Evolutionary conservation across 2,888 invertebrate species (phyloP).

Genomic region (Drosophila rubida): DNA sequence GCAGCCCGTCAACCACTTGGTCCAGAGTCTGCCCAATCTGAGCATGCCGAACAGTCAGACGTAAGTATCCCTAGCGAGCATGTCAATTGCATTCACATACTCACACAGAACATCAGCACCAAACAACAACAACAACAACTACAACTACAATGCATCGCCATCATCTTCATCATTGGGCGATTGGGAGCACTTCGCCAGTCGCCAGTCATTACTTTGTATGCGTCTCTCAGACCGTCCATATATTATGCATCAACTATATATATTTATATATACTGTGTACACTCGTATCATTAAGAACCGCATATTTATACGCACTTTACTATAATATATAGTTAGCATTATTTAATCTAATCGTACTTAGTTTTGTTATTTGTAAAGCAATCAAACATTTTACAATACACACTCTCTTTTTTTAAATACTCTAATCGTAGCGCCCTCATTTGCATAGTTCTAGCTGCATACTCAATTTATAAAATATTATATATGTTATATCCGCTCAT

Average conservation of each 20-base stretch:
- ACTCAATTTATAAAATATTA: slow-evolving; percentile 21
- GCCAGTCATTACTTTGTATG: slow-evolving; percentile 58
- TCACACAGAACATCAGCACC: slow-evolving; percentile 9
- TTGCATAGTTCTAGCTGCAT: background rate
- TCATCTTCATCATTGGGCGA: slow-evolving; percentile 39
- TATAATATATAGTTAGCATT: slow-evolving; percentile 34
- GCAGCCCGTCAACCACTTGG: slow-evolving; percentile 89
- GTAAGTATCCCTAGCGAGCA: slow-evolving; percentile 75
- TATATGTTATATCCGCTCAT: slow-evolving; percentile 9
- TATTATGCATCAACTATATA: slow-evolving; percentile 23
- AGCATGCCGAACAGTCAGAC: slow-evolving; percentile 84
- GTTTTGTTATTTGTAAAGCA: slow-evolving; percentile 52
- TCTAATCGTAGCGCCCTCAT: slow-evolving; percentile 6
- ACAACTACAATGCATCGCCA: slow-evolving; percentile 2
- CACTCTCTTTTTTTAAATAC: slow-evolving; percentile 31
- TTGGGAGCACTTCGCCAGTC: slow-evolving; percentile 45
- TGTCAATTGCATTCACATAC: slow-evolving; percentile 27
- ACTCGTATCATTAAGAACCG: slow-evolving; percentile 21
- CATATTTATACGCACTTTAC: slow-evolving; percentile 44
- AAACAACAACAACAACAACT: too few relatives aligned
- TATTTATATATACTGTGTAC: slow-evolving; percentile 38
- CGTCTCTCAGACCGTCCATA: slow-evolving; percentile 52
- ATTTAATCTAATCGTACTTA: slow-evolving; percentile 30
- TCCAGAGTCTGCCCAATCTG: slow-evolving; percentile 93
- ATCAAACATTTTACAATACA: slow-evolving; percentile 46